Evolutionary conservation across 2,888 invertebrate species (phyloP).

Genomic region (Baccha elongata): DNA sequence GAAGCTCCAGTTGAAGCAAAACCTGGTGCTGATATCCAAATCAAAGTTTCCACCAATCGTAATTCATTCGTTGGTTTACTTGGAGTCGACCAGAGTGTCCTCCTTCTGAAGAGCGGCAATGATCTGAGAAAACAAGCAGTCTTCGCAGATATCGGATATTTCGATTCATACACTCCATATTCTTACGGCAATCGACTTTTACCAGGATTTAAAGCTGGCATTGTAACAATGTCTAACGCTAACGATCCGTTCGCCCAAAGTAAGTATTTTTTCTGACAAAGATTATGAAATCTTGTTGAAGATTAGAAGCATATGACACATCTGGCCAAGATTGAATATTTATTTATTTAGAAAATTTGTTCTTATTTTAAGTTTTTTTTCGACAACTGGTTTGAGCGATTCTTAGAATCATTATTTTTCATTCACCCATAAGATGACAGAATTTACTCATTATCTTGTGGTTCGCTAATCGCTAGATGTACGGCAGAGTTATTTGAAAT

Average conservation of each 20-base stretch:
- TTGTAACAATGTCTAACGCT: conserved; percentile 80
- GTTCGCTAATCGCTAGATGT: no score
- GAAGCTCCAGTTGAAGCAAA: conserved; percentile 86
- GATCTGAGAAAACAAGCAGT: conserved; percentile 84
- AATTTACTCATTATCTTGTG: no score
- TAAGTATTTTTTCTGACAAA: conserved; percentile 75
- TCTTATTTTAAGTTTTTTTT: no score
- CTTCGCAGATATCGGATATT: conserved; percentile 85
- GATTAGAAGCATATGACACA: no score
- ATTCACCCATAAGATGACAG: no score
- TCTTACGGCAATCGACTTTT: conserved; percentile 77
- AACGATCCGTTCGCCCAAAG: conserved; percentile 78
- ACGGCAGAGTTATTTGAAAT: no score
- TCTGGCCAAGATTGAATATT: no score
- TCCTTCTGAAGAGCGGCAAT: conserved; percentile 87
- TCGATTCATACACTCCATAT: conserved; percentile 83
- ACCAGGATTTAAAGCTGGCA: conserved; percentile 78
- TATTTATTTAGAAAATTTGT: no score
- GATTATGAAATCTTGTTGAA: no score
- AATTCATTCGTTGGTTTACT: conserved; percentile 94
- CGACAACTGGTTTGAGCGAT: no score
- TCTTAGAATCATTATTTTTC: no score
- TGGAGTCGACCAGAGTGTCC: conserved; percentile 93
- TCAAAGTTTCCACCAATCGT: conserved; percentile 91
- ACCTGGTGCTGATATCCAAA: conserved; percentile 90